These are phyloP conservation scores for Galemys pyrenaicus DNA, from an alignment of 2,113 vertebrate species.

Conservation along the genomic window DNA sequence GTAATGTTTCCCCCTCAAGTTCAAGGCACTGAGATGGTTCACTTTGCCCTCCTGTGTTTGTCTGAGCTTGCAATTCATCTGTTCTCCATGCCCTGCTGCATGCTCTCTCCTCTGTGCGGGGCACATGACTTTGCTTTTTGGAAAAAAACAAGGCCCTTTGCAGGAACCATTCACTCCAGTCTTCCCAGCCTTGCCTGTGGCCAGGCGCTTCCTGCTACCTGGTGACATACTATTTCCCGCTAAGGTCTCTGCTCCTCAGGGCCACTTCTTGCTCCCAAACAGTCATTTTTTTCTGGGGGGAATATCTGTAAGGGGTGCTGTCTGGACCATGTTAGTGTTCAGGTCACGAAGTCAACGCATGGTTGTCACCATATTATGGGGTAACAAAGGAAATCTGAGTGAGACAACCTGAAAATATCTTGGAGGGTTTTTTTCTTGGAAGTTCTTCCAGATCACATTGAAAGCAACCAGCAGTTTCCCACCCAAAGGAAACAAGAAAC, in stretches of 20 bases:
- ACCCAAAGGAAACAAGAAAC: background rate
- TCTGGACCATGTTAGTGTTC: background rate
- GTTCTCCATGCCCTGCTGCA: background rate
- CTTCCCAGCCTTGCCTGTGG: accelerated
- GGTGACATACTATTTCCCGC: background rate
- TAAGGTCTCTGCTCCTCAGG: background rate
- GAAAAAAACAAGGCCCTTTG: background rate
- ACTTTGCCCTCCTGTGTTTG: background rate
- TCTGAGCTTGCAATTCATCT: background rate
- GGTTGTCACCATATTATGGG: background rate
- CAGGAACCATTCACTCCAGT: background rate
- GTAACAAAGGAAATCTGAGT: background rate
- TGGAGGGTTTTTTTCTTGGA: background rate
- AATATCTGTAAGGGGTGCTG: background rate
- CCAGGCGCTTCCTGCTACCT: accelerated
- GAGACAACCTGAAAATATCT: background rate
- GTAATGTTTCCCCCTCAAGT: background rate
- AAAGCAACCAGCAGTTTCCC: background rate
- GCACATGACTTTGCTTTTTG: background rate
- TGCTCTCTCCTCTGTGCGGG: background rate
- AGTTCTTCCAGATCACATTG: too few species aligned
- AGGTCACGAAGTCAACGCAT: background rate
- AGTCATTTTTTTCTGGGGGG: background rate
- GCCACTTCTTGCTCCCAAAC: background rate
- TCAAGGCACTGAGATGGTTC: background rate